Evolutionary conservation across 2,888 invertebrate genomes (phyloP).

Genomic region (Phyllotreta cruciferae): DNA sequence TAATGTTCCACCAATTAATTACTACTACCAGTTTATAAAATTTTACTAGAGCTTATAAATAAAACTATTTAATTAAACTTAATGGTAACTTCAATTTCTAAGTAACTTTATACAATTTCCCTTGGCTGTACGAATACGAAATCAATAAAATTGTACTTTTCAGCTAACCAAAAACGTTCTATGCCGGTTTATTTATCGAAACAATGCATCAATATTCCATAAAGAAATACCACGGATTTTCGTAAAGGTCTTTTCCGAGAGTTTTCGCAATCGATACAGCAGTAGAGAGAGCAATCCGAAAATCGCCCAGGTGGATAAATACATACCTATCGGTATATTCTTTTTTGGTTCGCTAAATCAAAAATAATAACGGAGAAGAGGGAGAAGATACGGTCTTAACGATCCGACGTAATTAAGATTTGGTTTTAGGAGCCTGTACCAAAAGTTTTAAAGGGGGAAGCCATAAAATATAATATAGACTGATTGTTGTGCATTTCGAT

Average conservation of each 20-base stretch:
- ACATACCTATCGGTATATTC: slow-evolving; percentile 13
- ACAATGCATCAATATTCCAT: neutral
- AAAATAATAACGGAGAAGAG: slow-evolving; percentile 13
- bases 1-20: too few relatives aligned
- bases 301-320: slow-evolving; percentile 17
- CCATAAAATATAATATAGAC: slow-evolving; percentile 29
- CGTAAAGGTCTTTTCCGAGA: slow-evolving; percentile 12
- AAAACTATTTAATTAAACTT: too few relatives aligned
- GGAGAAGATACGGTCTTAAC: slow-evolving; percentile 19
- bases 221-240: slow-evolving; percentile 14
- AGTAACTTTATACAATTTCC: too few relatives aligned
- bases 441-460: slow-evolving; percentile 25
- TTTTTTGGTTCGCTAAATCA: slow-evolving; percentile 8
- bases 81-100: too few relatives aligned
- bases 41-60: too few relatives aligned
- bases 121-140: too few relatives aligned
- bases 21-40: too few relatives aligned
- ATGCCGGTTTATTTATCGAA: neutral
- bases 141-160: too few relatives aligned
- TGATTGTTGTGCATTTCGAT: slow-evolving; percentile 28
- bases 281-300: slow-evolving; percentile 21
- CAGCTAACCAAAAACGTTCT: too few relatives aligned
- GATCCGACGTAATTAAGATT: slow-evolving; percentile 24
- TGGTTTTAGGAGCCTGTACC: slow-evolving; percentile 27
- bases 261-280: slow-evolving; percentile 17